A percentile compares a stretch with the other conserved stretches of the same genome.
phyloP scores from a whole-genome alignment of 2,797 vertebrate genomes.

The Mormyrus proboscirostris region DNA sequence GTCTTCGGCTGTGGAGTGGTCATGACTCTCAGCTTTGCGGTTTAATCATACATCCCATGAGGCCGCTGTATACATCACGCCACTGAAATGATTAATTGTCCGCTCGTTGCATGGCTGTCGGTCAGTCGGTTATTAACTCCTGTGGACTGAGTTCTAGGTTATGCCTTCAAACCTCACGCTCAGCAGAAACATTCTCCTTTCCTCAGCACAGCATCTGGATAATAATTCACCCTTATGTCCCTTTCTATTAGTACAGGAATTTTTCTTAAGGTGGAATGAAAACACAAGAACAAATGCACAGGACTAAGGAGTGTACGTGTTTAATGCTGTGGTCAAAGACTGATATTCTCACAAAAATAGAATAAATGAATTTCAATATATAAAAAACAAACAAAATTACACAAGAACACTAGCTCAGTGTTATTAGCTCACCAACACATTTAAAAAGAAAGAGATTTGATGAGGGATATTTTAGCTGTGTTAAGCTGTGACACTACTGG shows the following conservation, averaged over 20 bases:
- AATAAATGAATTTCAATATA: background rate
- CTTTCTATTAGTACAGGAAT: background rate
- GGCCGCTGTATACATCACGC: background rate
- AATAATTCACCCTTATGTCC: background rate
- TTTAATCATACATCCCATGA: background rate
- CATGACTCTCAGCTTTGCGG: background rate
- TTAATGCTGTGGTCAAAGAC: background rate
- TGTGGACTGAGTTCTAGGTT: slow-evolving; percentile 1
- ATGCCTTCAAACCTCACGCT: background rate
- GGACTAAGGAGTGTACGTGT: background rate
- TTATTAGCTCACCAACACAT: background rate
- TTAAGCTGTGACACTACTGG: background rate
- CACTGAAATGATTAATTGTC: slow-evolving; percentile 8
- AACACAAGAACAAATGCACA: background rate
- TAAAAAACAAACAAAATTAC: background rate
- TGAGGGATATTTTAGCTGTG: background rate
- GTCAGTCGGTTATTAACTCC: slow-evolving; percentile 4
- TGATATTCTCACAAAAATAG: background rate
- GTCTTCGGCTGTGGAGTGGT: background rate
- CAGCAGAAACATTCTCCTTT: slow-evolving; percentile 6
- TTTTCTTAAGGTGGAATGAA: background rate
- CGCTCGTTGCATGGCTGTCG: background rate
- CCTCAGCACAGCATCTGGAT: background rate
- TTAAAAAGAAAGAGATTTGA: background rate
- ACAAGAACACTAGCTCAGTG: background rate